Percentiles rank a stretch among this genome's conserved stretches.
Conservation (phyloP, 2,113 vertebrate species). For the Chloropsis hardwickii region DNA sequence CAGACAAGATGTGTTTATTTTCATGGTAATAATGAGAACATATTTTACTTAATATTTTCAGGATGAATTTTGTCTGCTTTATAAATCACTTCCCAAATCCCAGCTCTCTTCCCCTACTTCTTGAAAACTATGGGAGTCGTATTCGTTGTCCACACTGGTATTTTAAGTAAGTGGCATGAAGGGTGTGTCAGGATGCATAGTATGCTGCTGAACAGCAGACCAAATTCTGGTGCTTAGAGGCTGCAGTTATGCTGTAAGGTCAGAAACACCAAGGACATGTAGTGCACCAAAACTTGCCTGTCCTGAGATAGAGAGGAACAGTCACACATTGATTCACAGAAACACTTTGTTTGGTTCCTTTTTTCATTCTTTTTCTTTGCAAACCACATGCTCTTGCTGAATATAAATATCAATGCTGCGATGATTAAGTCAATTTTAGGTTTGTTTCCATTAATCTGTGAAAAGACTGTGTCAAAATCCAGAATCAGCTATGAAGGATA, state of each 20-base stretch:
- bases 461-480: background rate
- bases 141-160: background rate
- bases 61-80: background rate
- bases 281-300: background rate
- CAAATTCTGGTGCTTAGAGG: background rate
- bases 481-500: background rate
- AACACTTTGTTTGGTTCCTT: background rate
- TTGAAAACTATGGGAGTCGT: background rate
- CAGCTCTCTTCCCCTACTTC: background rate
- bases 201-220: background rate
- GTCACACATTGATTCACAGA: background rate
- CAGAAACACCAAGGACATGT: background rate
- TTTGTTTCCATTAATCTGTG: background rate
- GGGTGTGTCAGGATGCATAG: background rate
- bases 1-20: background rate
- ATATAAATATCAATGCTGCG: background rate
- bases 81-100: background rate
- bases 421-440: background rate
- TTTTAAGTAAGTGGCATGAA: background rate
- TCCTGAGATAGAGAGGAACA: background rate
- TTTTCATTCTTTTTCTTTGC: background rate
- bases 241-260: background rate
- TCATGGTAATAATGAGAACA: background rate
- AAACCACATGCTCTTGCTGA: background rate
- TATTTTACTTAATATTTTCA: background rate